Conservation (phyloP, 2,888 invertebrate species). For the Helobdella robusta region DNA sequence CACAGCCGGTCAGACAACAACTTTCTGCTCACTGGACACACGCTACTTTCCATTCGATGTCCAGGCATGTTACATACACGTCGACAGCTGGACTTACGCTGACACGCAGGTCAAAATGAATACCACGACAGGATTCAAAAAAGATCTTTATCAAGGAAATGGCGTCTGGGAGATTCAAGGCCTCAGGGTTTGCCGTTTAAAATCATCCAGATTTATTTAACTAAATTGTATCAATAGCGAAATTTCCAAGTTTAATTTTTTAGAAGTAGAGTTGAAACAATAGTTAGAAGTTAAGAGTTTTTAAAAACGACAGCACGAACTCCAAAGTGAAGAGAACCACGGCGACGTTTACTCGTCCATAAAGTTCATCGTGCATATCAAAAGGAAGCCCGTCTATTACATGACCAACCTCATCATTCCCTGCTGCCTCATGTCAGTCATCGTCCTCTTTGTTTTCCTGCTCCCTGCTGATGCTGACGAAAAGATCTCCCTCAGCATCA, state of each 20-base stretch:
- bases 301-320: not conserved
- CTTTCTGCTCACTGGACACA: not conserved
- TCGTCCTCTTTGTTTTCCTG: conserved; percentile 38
- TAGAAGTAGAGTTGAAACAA: too few species aligned
- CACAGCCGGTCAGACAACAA: not conserved
- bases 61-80: conserved; percentile 3
- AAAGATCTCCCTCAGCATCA: conserved; percentile 39
- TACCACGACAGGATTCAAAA: not conserved
- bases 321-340: not conserved
- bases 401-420: conserved; percentile 39
- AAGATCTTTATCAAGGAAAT: not conserved
- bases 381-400: conserved; percentile 36
- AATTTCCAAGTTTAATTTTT: too few species aligned
- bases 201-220: too few species aligned
- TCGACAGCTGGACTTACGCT: conserved; percentile 16
- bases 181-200: too few species aligned
- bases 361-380: conserved; percentile 7
- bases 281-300: too few species aligned
- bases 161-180: not conserved
- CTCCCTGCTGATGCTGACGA: conserved; percentile 40
- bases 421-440: conserved; percentile 38
- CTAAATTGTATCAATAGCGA: too few species aligned
- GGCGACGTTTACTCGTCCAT: not conserved
- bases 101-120: not conserved
- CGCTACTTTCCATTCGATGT: conserved; percentile 9